A percentile compares a stretch with the other conserved stretches of the same genome.
These are phyloP conservation scores for Bombus sylvicola DNA, from an alignment of 1,140 invertebrate genomes.

Conservation along the genomic window DNA sequence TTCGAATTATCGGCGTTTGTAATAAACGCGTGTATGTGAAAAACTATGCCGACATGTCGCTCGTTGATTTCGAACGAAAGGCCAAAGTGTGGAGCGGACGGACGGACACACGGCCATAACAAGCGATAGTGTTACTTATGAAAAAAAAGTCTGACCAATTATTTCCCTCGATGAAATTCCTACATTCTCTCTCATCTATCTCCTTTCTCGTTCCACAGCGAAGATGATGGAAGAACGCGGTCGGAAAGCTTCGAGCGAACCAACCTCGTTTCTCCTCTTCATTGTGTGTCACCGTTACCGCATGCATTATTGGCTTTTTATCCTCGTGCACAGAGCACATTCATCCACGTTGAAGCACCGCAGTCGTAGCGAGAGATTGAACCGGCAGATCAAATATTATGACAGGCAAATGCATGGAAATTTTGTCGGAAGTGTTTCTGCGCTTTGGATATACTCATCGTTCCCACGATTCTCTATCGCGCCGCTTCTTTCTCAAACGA, in stretches of 20 bases:
- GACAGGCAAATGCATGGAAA: slow-evolving; percentile 42
- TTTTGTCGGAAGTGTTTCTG: slow-evolving; percentile 18
- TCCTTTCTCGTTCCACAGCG: too few species aligned
- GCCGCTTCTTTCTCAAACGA: not conserved
- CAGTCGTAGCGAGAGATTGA: slow-evolving; percentile 32
- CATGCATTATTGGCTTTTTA: slow-evolving; percentile 45
- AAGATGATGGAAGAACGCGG: not conserved
- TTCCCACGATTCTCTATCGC: too few species aligned
- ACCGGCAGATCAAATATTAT: slow-evolving; percentile 43
- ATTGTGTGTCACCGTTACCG: not conserved
- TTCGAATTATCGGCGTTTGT: not conserved
- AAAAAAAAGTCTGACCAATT: too few species aligned
- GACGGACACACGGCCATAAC: too few species aligned
- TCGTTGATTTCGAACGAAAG: not conserved
- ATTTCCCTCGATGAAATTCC: too few species aligned
- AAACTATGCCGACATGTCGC: not conserved
- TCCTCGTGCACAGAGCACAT: slow-evolving; percentile 1
- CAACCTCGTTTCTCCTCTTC: not conserved
- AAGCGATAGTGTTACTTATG: too few species aligned
- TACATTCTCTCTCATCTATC: too few species aligned
- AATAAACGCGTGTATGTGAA: not conserved
- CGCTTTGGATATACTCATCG: not conserved
- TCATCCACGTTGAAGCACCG: slow-evolving; percentile 3
- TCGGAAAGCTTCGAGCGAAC: not conserved
- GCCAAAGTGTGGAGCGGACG: too few species aligned